Evolutionary conservation across 2,888 invertebrate genomes (phyloP).

Genomic region (Hedya salicella): DNA sequence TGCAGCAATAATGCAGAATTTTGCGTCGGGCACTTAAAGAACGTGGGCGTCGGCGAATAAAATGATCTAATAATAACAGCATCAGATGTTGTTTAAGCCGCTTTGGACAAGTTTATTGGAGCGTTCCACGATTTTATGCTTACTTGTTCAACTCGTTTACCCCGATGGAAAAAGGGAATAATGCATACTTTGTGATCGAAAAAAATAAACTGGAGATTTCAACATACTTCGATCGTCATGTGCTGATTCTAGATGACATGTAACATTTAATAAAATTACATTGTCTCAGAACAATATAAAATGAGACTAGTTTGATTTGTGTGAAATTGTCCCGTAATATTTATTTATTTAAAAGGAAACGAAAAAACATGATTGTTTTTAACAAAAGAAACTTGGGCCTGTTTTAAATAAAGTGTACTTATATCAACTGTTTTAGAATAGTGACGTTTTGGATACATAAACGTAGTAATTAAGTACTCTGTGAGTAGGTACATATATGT

Average conservation of each 20-base stretch:
- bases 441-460: too few relatives aligned
- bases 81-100: slow-evolving; percentile 48
- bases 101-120: slow-evolving; percentile 50
- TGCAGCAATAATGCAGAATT: slow-evolving; percentile 29
- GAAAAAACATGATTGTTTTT: too few relatives aligned
- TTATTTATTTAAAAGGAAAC: too few relatives aligned
- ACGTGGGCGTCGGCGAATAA: slow-evolving; percentile 46
- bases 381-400: too few relatives aligned
- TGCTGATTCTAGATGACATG: not conserved
- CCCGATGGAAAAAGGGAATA: slow-evolving; percentile 19
- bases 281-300: not conserved
- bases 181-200: slow-evolving; percentile 6
- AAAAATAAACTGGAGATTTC: slow-evolving; percentile 14
- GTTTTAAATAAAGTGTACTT: too few relatives aligned
- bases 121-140: slow-evolving; percentile 48
- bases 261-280: not conserved
- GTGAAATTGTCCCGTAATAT: too few relatives aligned
- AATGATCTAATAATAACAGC: slow-evolving; percentile 49
- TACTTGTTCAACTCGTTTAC: slow-evolving; percentile 37
- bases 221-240: not conserved
- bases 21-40: slow-evolving; percentile 41
- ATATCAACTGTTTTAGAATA: too few relatives aligned
- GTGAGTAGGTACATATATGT: too few relatives aligned
- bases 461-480: too few relatives aligned
- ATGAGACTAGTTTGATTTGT: too few relatives aligned